phyloP scores from a whole-genome alignment of 53 echinoderm and acorn worm species.

The Hippasteria phrygiana region DNA sequence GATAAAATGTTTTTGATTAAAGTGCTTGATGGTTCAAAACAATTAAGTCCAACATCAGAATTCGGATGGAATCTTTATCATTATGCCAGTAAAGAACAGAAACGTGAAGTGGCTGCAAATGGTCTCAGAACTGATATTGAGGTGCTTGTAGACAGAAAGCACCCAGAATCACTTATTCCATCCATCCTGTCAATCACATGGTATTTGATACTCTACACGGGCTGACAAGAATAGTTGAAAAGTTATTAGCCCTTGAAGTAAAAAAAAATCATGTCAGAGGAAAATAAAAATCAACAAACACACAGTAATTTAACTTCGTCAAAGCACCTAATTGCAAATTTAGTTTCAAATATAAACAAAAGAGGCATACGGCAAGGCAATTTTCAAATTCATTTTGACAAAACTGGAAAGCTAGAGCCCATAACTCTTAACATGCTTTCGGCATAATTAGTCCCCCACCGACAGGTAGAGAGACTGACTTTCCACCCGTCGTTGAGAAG shows the following conservation, averaged over 20 bases:
- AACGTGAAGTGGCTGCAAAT: slow-evolving; percentile 31
- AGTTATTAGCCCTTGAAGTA: slow-evolving; percentile 67
- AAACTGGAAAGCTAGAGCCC: too few relatives aligned
- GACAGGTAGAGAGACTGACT: too few relatives aligned
- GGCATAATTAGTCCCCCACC: too few relatives aligned
- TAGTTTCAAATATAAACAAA: slow-evolving; percentile 24
- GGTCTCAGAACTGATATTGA: slow-evolving; percentile 59
- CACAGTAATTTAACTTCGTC: not conserved
- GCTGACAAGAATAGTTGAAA: slow-evolving; percentile 68
- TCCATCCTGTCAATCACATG: slow-evolving; percentile 59
- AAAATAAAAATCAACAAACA: slow-evolving; percentile 32
- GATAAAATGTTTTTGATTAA: slow-evolving; percentile 79
- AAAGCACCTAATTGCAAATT: not conserved
- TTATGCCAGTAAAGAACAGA: slow-evolving; percentile 43
- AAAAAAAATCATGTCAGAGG: slow-evolving; percentile 52
- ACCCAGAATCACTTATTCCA: slow-evolving; percentile 63
- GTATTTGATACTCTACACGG: slow-evolving; percentile 69
- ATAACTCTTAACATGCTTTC: too few relatives aligned
- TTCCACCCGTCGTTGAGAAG: too few relatives aligned
- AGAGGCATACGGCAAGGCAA: too few relatives aligned
- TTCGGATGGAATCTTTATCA: slow-evolving; percentile 81
- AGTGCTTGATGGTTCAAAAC: slow-evolving; percentile 71
- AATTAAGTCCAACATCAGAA: slow-evolving; percentile 58
- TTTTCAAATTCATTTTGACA: too few relatives aligned
- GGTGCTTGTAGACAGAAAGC: slow-evolving; percentile 45